These are phyloP conservation scores for Platyrinchus mystaceus DNA, from an alignment of 2,797 vertebrate genomes.

Conservation along the genomic window DNA sequence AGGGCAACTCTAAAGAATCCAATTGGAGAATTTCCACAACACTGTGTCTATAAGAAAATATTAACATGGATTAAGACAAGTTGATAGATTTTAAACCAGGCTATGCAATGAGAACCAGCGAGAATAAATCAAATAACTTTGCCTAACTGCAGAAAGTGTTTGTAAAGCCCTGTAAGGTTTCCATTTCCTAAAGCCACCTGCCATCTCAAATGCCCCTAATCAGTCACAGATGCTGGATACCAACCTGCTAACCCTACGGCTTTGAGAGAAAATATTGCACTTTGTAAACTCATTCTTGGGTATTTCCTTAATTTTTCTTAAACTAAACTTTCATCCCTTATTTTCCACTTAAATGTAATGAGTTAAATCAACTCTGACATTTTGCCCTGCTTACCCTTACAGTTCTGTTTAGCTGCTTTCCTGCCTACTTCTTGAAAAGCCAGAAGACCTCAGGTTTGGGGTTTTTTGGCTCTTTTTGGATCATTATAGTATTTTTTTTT, in stretches of 20 bases:
- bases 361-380: constrained; percentile 73
- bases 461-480: constrained; percentile 39
- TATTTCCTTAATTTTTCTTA: constrained; percentile 90
- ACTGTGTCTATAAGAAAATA: constrained; percentile 52
- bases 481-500: constrained; percentile 55
- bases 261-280: constrained; percentile 82
- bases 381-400: constrained; percentile 65
- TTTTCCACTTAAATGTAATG: constrained; percentile 79
- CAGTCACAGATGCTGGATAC: constrained; percentile 87
- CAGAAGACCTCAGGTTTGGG: constrained; percentile 57
- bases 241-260: constrained; percentile 85
- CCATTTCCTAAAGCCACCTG: constrained; percentile 79
- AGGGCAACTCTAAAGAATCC: constrained; percentile 27
- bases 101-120: constrained; percentile 26
- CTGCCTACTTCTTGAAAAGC: constrained; percentile 82
- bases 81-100: constrained; percentile 66
- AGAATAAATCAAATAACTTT: constrained; percentile 71
- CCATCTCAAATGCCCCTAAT: constrained; percentile 82
- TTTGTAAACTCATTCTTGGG: constrained; percentile 77
- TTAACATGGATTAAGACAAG: constrained; percentile 66
- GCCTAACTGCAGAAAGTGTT: constrained; percentile 70
- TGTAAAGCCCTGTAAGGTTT: constrained; percentile 73
- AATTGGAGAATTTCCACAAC: constrained; percentile 55
- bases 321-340: constrained; percentile 75
- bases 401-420: constrained; percentile 77